Evolutionary conservation across 2,797 vertebrate genomes (phyloP).

Genomic region (Heterohyrax brucei): DNA sequence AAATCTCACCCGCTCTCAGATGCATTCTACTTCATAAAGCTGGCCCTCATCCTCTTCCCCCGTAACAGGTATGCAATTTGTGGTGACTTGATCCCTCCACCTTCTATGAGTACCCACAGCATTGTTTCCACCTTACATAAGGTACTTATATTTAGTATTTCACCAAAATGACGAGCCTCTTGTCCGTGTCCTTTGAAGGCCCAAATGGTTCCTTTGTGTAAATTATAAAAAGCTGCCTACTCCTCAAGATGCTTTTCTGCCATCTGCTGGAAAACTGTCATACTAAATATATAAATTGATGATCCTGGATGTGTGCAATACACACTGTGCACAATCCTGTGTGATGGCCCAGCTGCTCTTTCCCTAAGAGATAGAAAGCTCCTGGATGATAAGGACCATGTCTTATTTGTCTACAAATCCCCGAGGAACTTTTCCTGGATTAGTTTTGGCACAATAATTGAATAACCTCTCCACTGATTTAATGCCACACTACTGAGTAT

Average conservation of each 20-base stretch:
- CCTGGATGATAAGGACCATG: neutral
- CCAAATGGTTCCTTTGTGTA: constrained; percentile 52
- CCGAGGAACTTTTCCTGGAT: constrained; percentile 56
- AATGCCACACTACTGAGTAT: neutral
- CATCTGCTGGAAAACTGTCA: constrained; percentile 69
- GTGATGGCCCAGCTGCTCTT: constrained; percentile 7
- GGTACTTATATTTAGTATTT: constrained; percentile 63
- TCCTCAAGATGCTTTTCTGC: constrained; percentile 72
- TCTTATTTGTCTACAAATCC: constrained; percentile 37
- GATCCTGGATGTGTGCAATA: constrained; percentile 15
- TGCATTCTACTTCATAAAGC: constrained; percentile 17
- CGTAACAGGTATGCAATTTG: constrained; percentile 38
- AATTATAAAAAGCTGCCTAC: constrained; percentile 65
- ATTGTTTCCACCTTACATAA: constrained; percentile 52
- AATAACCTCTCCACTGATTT: constrained; percentile 20
- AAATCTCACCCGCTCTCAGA: constrained; percentile 49
- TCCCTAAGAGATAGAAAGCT: constrained; percentile 29
- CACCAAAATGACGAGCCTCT: constrained; percentile 46
- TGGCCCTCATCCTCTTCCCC: neutral
- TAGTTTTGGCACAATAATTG: neutral
- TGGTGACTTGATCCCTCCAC: constrained; percentile 1
- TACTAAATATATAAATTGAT: constrained; percentile 54
- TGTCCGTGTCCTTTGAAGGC: constrained; percentile 41
- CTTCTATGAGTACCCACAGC: constrained; percentile 28
- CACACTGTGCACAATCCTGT: constrained; percentile 15